Conservation (phyloP, 1,140 invertebrate genomes). For the Belonocnema kinseyi region DNA sequence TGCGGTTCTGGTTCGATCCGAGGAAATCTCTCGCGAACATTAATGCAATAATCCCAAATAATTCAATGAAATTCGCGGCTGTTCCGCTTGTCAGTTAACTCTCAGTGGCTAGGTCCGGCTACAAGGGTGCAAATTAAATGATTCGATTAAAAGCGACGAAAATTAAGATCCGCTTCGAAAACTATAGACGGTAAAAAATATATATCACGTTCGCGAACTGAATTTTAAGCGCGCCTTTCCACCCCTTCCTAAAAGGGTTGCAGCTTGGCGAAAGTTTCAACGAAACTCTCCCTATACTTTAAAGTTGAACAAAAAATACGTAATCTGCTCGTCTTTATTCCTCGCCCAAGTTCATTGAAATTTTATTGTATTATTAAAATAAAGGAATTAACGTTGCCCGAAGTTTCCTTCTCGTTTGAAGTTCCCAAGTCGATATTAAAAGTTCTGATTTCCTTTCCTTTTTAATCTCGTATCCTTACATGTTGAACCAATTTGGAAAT, state of each 20-base stretch:
- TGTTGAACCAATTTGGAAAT: too few relatives aligned
- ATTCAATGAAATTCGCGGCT: conserved; percentile 64
- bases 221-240: conserved; percentile 64
- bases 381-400: conserved; percentile 30
- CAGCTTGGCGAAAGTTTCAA: conserved; percentile 11
- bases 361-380: conserved; percentile 54
- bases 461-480: conserved; percentile 10
- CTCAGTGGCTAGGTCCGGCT: conserved; percentile 55
- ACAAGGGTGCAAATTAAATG: conserved; percentile 70
- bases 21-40: conserved; percentile 52
- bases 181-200: conserved; percentile 62
- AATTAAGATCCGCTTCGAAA: conserved; percentile 66
- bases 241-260: conserved; percentile 43
- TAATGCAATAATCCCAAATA: conserved; percentile 67
- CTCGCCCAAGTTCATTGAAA: conserved; percentile 41
- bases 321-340: conserved; percentile 44
- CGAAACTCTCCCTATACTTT: conserved; percentile 31
- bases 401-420: conserved; percentile 17
- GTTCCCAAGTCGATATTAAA: conserved; percentile 10
- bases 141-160: conserved; percentile 67
- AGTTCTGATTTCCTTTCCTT: conserved; percentile 12
- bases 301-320: conserved; percentile 34
- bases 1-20: conserved; percentile 11
- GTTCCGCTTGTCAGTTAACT: conserved; percentile 65
- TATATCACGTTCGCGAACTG: conserved; percentile 44